Evolutionary conservation across 1,140 invertebrate genomes (phyloP), one percentile per base, ranked within the genome.

Genomic region (Drosophila suzukii): DNA sequence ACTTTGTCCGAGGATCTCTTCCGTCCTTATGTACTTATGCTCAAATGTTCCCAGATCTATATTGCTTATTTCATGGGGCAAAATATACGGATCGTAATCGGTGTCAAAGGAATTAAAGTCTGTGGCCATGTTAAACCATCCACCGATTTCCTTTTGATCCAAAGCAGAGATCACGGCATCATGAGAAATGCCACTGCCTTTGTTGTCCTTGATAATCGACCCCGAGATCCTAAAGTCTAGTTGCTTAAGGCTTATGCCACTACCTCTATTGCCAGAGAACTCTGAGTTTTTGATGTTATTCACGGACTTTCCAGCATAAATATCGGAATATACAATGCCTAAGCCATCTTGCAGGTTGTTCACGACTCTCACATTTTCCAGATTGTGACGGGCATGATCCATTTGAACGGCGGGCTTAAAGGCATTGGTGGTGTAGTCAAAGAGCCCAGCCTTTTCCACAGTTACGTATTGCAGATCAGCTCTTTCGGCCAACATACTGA

Each of bases 371-470:
- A 98, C 94, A 75, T 96, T 96, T 86, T 98, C 96, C 71, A 99
- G 93, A 27, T 97, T 96, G 90, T 99, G 98, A 57, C 97, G 95
- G 55, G 98, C 97, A 92, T 99, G 98, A 93, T 99, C 99, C 61
- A 99, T 97, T 93, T 99, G 98, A 3, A 99, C 92, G 0, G 98
- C 99, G 49, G 97, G 97, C 91, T 97, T 98, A 78, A 99, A 99
- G 4, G 94, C 91, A 92, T 97, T 96, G 0, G 96, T 98, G 0
- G 96, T 95, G 91, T 98, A 99, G 93, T 99, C 99, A 15, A 99
- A 94, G 0, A 99, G 93, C 0, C 99, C 99, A 6, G 98, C 97
- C 92, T 96, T 96, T 93, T 98, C 97, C 56, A 99, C 95, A 6
- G 96, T 96, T 6, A 98, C 94, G 81, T 96, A 97, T 88, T 98